These are phyloP conservation scores for Tanytarsus gracilentus DNA, from an alignment of 2,888 invertebrate genomes.

Conservation along the genomic window DNA sequence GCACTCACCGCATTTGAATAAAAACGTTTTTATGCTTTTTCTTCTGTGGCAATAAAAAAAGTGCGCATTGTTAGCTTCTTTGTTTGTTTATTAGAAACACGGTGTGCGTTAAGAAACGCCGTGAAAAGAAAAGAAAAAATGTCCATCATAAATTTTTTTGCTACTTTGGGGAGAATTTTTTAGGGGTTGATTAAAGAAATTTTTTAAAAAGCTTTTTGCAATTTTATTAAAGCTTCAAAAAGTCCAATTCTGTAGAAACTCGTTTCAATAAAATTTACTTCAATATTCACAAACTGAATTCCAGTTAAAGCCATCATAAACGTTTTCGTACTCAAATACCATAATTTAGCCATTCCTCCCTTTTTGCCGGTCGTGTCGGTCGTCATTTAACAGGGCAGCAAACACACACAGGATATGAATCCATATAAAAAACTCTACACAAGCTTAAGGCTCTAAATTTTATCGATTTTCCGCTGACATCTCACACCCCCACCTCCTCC, in stretches of 20 bases:
- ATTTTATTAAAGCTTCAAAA: too few relatives aligned
- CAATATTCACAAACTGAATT: too few relatives aligned
- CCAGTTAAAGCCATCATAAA: too few relatives aligned
- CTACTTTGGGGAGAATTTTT: too few relatives aligned
- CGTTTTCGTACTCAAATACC: too few relatives aligned
- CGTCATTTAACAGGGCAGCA: too few relatives aligned
- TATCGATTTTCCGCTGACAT: slow-evolving; percentile 23
- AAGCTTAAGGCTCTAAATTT: slow-evolving; percentile 26
- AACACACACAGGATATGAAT: slow-evolving; percentile 27
- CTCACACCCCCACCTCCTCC: neutral
- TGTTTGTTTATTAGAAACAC: slow-evolving; percentile 24
- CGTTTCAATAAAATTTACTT: too few relatives aligned
- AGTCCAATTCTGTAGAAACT: too few relatives aligned
- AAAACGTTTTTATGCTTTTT: slow-evolving; percentile 5
- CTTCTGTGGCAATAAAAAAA: slow-evolving; percentile 16
- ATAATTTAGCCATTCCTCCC: too few relatives aligned
- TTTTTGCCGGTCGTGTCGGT: too few relatives aligned
- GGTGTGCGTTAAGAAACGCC: slow-evolving; percentile 16
- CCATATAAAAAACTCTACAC: slow-evolving; percentile 26
- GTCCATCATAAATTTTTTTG: slow-evolving; percentile 26
- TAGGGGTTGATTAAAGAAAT: too few relatives aligned
- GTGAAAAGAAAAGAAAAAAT: slow-evolving; percentile 7
- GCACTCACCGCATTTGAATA: neutral
- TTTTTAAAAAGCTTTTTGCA: too few relatives aligned
- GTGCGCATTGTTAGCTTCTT: slow-evolving; percentile 26